Base-by-base conservation (phyloP, 2,888 invertebrate species). In the Microchrysa polita region DNA sequence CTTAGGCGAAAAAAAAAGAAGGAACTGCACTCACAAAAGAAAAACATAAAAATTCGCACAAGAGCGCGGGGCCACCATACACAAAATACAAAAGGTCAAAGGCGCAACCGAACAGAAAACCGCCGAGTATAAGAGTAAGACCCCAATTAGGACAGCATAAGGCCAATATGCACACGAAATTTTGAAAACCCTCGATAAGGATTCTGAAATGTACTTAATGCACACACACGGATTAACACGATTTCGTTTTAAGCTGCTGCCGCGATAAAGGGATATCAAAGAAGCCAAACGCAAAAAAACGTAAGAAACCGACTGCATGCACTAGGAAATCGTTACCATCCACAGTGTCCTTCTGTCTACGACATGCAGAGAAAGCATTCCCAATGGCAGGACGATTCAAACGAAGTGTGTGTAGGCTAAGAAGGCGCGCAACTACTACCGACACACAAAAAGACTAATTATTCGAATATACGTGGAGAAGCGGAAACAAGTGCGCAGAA, bases 401-500 rank as follows among this genome's bases (percentile, higher is more conserved):
- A n/a, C n/a, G n/a, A n/a, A n/a, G n/a, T n/a, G n/a, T n/a, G n/a
- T n/a, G n/a, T 40, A 14, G 27, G 27, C 27, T n/a, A 34, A 34
- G 22, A 42, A 42, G 61, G 61, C 61, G 16, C 61, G 61, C 61
- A 18, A 40, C 40, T 18, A 12, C 12, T 61, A 23, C 34, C n/a
- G n/a, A 61, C 40, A 59, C 5, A 10, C 61, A 61, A 34, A 12
- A n/a, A n/a, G n/a, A n/a, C n/a, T n/a, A n/a, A n/a, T n/a, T n/a
- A n/a, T n/a, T n/a, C n/a, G n/a, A n/a, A n/a, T n/a, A n/a, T n/a
- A 48, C 48, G 16, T 5, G 10, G 55, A 20, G 55, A 20, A 55
- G 16, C 12, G n/a, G 16, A 55, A 7, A 55, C 55, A 20, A 55
- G 9, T 44, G 65, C 65, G 65, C 65, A 65, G 44, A 48, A 65